Evolutionary conservation across 2,888 invertebrate species (phyloP), one percentile per base, ranked within the genome.

Genomic region (Rhimphoctona megacephalus): DNA sequence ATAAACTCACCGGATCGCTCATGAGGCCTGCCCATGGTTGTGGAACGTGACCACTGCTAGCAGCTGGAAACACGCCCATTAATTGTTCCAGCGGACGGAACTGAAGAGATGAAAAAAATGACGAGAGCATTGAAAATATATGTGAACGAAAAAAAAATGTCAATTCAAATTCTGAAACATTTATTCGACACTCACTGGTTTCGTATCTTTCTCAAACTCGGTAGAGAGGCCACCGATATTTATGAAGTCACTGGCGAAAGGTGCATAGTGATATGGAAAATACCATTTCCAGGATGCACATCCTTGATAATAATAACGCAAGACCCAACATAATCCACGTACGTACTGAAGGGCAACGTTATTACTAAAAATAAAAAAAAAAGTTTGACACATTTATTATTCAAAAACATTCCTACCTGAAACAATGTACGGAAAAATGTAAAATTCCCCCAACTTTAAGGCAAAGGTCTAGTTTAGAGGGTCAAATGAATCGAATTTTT

Each of bases 231-330:
- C 97, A 80, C 96, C 96, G 81, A 99, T 97, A 93, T 99, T 98
- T 85, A 98, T 96, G 95, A 99, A 99, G 95, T 99, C 99, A 0
- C 99, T 99, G 5, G 99, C 99, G 95, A 99, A 99, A 9, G 99
- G 99, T 25, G 99, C 99, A 95, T 99, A 99, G 95, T 99, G 99
- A 94, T 99, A 99, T 0, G 99, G 99, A 95, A 98, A 99, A 95
- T 99, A 99, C 99, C 99, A 99, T 95, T 99, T 98, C 99, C 99
- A 99, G 25, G 98, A 98, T 52, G 99, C 98, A 95, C 99, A 99
- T 78, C 99, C 99, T 96, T 99, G 99, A 95, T 99, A 99, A 95
- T 99, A 99, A 95, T 99, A 99, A 90, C 98, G 97, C 43, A 99
- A 95, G 81, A 99, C 99, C 99, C 99, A 99, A 95, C 99, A 99